A percentile compares a stretch with the other conserved stretches of the same genome.
Conservation (phyloP, 2,113 vertebrate species). For the Butastur rufipennis region DNA sequence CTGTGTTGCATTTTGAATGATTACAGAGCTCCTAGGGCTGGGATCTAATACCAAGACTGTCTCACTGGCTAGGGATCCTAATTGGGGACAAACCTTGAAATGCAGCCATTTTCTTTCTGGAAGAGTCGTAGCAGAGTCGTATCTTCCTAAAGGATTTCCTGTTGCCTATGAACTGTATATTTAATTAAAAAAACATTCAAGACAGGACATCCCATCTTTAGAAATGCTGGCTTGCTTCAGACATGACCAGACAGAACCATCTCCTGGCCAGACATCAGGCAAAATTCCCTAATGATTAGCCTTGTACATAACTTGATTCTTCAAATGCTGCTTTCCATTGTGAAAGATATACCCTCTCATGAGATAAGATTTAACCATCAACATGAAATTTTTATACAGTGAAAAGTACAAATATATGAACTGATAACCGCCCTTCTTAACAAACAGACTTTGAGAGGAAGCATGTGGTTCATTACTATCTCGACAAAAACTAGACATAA, state of each 20-base stretch:
- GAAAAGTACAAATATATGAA: neutral
- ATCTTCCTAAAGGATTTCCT: constrained; percentile 13
- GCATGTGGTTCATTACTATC: neutral
- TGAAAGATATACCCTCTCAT: neutral
- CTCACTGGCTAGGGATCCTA: neutral
- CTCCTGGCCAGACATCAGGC: constrained; percentile 46
- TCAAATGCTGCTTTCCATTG: neutral
- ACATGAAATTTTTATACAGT: neutral
- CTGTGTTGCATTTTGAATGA: neutral
- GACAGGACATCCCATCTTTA: neutral
- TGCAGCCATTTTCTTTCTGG: neutral
- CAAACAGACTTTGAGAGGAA: neutral
- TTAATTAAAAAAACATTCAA: neutral
- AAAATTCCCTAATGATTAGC: constrained; percentile 36
- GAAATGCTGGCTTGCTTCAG: neutral
- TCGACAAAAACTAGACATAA: neutral
- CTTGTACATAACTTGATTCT: neutral
- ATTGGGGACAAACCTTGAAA: neutral
- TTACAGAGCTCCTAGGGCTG: neutral
- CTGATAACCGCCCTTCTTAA: neutral
- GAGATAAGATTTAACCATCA: constrained; percentile 12
- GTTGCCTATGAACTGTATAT: neutral
- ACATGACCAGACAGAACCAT: constrained; percentile 16
- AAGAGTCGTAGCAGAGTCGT: neutral
- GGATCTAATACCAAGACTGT: neutral